Percentiles rank a stretch among this genome's conserved stretches.
These are phyloP conservation scores for Turnix velox DNA, from an alignment of 2,113 vertebrate genomes.

Conservation along the genomic window DNA sequence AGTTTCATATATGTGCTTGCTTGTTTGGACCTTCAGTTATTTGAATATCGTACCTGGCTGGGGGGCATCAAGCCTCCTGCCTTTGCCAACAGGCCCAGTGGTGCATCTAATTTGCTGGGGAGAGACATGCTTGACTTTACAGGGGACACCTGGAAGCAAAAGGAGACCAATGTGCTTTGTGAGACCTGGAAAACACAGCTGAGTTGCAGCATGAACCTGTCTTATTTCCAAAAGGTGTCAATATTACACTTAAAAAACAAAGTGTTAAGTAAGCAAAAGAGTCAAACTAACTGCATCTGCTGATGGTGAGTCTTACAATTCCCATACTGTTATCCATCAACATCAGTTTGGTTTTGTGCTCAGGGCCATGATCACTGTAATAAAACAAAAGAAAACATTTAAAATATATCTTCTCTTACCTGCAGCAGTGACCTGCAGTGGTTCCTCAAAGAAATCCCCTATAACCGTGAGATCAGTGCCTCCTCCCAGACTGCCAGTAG, in stretches of 20 bases:
- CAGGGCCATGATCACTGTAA: background rate
- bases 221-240: background rate
- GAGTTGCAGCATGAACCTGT: background rate
- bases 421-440: conserved; percentile 56
- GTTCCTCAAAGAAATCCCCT: conserved; percentile 70
- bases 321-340: background rate
- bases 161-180: background rate
- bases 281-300: background rate
- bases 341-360: background rate
- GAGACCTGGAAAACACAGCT: background rate
- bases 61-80: background rate
- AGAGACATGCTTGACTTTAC: conserved; percentile 48
- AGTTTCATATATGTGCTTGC: fast-evolving
- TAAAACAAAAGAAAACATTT: background rate
- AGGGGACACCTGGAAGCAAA: conserved; percentile 57
- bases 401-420: conserved; percentile 29
- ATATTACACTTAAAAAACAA: background rate
- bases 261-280: background rate
- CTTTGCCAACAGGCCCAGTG: background rate
- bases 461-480: conserved; percentile 64
- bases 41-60: conserved; percentile 62
- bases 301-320: background rate
- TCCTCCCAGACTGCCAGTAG: conserved; percentile 67
- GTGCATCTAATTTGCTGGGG: conserved; percentile 65
- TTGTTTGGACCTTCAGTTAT: background rate